Evolutionary conservation across 2,888 invertebrate species (phyloP), one percentile per base, ranked within the genome.

Genomic region (Pelosia muscerda): DNA sequence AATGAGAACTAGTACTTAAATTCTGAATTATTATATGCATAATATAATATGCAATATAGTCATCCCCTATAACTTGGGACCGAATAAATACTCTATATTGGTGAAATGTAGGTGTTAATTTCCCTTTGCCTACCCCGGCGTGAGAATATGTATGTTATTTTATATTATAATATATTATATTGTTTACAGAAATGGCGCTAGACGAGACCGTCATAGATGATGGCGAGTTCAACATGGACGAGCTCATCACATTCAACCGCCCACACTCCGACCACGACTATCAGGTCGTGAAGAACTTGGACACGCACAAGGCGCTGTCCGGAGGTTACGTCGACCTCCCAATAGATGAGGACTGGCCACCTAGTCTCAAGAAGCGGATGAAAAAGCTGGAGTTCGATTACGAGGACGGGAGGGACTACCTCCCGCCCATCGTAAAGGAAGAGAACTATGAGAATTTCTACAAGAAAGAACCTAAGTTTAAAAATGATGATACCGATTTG

Each of bases 171-270:
- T 31, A n/a, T 42, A 25, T 19, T 57, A 6, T 42, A 13, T 31
- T 69, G 66, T 83, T 54, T 81, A 38, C 87, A 94, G 94, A 93
- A 88, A 90, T 92, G 85, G 83, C 81, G 73, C 84, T 93, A 63
- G 95, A 95, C 70, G 95, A 95, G 76, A 91, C 93, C 4, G 95
- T 95, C 8, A 95, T 95, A 79, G 96, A 96, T 75, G 96, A 96
- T 76, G 96, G 96, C 26, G 94, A 94, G 71, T 92, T 96, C 88
- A 96, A 95, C 81, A 95, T 96, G 95, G 96, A 96, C 66, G 96
- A 96, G 81, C 92, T 96, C 85, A 90, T 96, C 80, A 92, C 96
- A 13, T 96, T 96, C 90, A 92, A 90, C 83, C 91, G 93, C 8
- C 90, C 92, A 0, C 94, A 91, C 84, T 90, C 92, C 65, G 95